Evolutionary conservation across 2,888 invertebrate genomes (phyloP).

Genomic region (Nineta flava): DNA sequence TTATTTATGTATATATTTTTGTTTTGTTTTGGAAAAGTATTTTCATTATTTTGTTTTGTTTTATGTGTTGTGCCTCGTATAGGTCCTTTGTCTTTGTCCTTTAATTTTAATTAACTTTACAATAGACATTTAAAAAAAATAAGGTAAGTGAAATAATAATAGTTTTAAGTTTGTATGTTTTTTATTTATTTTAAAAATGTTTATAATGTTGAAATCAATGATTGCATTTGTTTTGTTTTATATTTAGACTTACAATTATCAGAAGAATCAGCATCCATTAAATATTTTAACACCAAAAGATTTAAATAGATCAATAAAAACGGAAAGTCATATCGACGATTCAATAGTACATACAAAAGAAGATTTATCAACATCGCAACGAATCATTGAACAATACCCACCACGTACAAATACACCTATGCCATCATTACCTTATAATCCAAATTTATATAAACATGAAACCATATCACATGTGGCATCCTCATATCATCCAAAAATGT

Average conservation of each 20-base stretch:
- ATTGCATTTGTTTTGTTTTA: too few species aligned
- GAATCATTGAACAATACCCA: not conserved
- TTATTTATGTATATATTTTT: too few species aligned
- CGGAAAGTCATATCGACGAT: not conserved
- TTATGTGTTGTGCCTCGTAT: too few species aligned
- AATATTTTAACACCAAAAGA: constrained; percentile 6
- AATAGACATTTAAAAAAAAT: too few species aligned
- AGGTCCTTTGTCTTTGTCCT: too few species aligned
- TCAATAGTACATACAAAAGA: not conserved
- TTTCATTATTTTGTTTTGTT: too few species aligned
- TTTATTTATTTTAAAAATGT: too few species aligned
- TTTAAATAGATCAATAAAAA: constrained; percentile 1
- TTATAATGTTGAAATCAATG: too few species aligned
- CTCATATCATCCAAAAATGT: constrained; percentile 2
- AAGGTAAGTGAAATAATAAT: too few species aligned
- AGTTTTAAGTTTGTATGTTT: too few species aligned
- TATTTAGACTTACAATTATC: not conserved
- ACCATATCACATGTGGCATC: not conserved
- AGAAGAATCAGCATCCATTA: not conserved
- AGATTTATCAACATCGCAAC: not conserved
- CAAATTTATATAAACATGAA: not conserved
- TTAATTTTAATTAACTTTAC: too few species aligned
- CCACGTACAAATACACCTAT: not conserved
- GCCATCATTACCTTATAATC: constrained; percentile 1
- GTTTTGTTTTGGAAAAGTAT: too few species aligned